Evolutionary conservation across 2,797 vertebrate genomes (phyloP).

Genomic region (Euthynnus affinis): DNA sequence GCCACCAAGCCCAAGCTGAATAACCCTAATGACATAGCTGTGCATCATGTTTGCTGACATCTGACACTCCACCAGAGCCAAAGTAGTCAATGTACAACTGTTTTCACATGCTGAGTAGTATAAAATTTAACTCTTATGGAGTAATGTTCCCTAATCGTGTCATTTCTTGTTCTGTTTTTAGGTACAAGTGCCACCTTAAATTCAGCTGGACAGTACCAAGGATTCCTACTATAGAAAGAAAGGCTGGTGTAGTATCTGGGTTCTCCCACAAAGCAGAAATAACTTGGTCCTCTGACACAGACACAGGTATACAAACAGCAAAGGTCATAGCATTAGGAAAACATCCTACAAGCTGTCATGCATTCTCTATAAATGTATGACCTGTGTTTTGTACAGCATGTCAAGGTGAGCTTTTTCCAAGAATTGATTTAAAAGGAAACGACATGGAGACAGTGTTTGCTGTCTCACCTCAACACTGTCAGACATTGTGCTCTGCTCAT

Average conservation of each 20-base stretch:
- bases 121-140: too few species aligned
- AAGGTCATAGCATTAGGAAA: too few species aligned
- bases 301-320: constrained; percentile 31
- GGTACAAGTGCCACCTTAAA: constrained; percentile 79
- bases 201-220: constrained; percentile 66
- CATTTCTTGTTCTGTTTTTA: constrained; percentile 42
- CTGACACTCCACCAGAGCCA: too few species aligned
- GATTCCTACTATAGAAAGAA: constrained; percentile 20
- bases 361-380: background rate
- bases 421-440: constrained; percentile 45
- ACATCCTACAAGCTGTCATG: background rate
- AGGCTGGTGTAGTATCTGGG: constrained; percentile 58
- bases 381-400: constrained; percentile 44
- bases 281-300: background rate
- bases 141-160: too few species aligned
- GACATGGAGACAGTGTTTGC: constrained; percentile 16
- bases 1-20: too few species aligned
- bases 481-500: constrained; percentile 68
- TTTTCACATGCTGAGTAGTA: too few species aligned
- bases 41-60: too few species aligned
- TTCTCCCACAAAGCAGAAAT: constrained; percentile 57
- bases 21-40: too few species aligned
- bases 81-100: too few species aligned
- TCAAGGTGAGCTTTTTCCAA: constrained; percentile 43
- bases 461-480: constrained; percentile 73